Percentiles rank a stretch among this genome's conserved stretches.
phyloP scores from a whole-genome alignment of 2,797 vertebrate species.

The Odontamblyopus rebecca region DNA sequence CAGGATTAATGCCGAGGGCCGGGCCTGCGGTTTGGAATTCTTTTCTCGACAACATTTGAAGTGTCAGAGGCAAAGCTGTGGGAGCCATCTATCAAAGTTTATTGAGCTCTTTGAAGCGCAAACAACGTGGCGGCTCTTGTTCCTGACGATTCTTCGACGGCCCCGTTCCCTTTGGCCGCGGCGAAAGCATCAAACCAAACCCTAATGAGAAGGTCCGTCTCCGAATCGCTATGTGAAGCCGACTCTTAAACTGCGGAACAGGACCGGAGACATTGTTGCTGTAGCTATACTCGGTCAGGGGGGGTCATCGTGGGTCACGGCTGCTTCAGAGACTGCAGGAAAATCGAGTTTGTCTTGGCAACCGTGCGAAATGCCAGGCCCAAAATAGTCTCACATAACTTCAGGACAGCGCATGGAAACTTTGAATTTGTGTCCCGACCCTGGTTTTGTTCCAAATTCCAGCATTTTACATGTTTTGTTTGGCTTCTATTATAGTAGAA shows the following conservation, averaged over 20 bases:
- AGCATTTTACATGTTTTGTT: neutral
- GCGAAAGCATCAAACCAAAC: conserved; percentile 21
- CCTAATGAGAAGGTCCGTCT: conserved; percentile 8
- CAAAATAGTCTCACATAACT: conserved; percentile 12
- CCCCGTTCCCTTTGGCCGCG: conserved; percentile 49
- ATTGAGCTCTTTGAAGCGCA: conserved; percentile 57
- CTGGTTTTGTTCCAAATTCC: neutral
- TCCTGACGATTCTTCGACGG: conserved; percentile 39
- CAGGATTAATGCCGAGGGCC: conserved; percentile 30
- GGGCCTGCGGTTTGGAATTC: conserved; percentile 34
- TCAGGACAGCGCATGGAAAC: conserved; percentile 4
- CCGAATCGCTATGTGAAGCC: neutral
- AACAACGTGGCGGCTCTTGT: conserved; percentile 54
- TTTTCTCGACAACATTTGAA: conserved; percentile 51
- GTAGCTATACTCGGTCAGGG: neutral
- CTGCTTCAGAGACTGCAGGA: neutral
- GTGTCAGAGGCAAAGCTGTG: conserved; percentile 42
- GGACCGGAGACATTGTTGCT: neutral
- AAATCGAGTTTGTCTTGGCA: neutral
- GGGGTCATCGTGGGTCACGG: conserved; percentile 1
- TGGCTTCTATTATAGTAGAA: neutral
- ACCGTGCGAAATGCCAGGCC: conserved; percentile 2
- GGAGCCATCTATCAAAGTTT: conserved; percentile 64
- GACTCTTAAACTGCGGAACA: neutral
- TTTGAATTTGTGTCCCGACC: neutral